A percentile compares a stretch with the other conserved stretches of the same genome.
phyloP scores from a whole-genome alignment of 2,888 invertebrate species.

The Eumerus sabulonum region DNA sequence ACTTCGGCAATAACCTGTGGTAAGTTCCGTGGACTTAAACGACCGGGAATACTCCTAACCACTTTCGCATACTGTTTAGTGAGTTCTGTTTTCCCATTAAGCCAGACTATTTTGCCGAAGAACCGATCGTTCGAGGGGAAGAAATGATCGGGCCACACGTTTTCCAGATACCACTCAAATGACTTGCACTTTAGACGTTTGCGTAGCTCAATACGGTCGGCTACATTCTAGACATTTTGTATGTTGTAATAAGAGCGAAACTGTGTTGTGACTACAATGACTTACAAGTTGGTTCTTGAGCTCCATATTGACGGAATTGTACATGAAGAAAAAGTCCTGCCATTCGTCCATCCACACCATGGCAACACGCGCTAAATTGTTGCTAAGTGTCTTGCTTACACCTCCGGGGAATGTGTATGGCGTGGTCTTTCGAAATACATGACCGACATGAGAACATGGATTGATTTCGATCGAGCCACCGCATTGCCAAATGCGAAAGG shows the following conservation, averaged over 20 bases:
- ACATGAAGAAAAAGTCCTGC: conserved; percentile 94
- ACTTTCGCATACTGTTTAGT: conserved; percentile 73
- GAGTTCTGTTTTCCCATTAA: conserved; percentile 75
- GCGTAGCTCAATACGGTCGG: conserved; percentile 84
- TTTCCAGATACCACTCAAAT: conserved; percentile 96
- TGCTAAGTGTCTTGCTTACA: conserved; percentile 87
- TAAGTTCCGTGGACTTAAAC: conserved; percentile 73
- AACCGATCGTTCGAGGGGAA: conserved; percentile 92
- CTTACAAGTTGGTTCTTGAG: conserved; percentile 69
- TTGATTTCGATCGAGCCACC: conserved; percentile 94
- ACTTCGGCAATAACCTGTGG: conserved; percentile 74
- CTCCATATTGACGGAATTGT: conserved; percentile 83
- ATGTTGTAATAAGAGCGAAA: conserved; percentile 54
- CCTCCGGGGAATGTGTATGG: conserved; percentile 98
- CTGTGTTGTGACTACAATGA: not conserved
- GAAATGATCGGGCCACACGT: conserved; percentile 97
- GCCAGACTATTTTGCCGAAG: conserved; percentile 89
- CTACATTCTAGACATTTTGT: conserved; percentile 78
- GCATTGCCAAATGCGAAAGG: conserved; percentile 97
- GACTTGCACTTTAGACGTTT: conserved; percentile 88
- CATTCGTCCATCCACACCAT: conserved; percentile 99
- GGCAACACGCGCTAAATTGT: conserved; percentile 95
- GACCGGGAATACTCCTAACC: conserved; percentile 74
- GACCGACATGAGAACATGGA: conserved; percentile 96
- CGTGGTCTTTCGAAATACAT: conserved; percentile 94